phyloP scores from a whole-genome alignment of 2,113 vertebrate genomes.

The Neotoma lepida region DNA sequence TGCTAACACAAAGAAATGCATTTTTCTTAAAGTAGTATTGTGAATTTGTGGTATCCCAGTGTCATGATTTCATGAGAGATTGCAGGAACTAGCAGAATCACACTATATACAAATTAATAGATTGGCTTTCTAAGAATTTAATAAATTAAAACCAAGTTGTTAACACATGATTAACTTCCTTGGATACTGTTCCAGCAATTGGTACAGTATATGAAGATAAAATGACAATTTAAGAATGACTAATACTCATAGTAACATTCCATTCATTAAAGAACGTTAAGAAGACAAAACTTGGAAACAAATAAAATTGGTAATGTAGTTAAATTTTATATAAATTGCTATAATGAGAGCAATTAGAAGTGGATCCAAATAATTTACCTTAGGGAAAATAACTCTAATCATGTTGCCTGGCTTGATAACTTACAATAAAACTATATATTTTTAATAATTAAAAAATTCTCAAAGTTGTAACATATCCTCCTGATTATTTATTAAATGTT shows the following conservation, averaged over 20 bases:
- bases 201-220: not conserved
- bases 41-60: not conserved
- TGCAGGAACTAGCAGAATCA: not conserved
- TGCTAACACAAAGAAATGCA: not conserved
- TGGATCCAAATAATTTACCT: not conserved
- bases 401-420: not conserved
- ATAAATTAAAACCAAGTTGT: not conserved
- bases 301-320: not conserved
- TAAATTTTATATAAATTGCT: not conserved
- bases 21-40: not conserved
- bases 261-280: not conserved
- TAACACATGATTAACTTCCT: not conserved
- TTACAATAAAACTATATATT: not conserved
- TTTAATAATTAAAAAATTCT: slow-evolving; percentile 13
- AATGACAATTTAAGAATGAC: not conserved
- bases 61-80: not conserved
- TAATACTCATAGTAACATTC: not conserved
- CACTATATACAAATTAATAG: not conserved
- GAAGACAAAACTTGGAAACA: not conserved
- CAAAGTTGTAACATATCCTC: not conserved
- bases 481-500: not conserved
- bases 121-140: slow-evolving; percentile 29
- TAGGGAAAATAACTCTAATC: not conserved
- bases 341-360: not conserved
- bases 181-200: not conserved